A percentile compares a stretch with the other conserved stretches of the same genome.
These are phyloP conservation scores for Anthopleura sola DNA, from an alignment of 64 coral and sea anemone genomes.

Conservation along the genomic window DNA sequence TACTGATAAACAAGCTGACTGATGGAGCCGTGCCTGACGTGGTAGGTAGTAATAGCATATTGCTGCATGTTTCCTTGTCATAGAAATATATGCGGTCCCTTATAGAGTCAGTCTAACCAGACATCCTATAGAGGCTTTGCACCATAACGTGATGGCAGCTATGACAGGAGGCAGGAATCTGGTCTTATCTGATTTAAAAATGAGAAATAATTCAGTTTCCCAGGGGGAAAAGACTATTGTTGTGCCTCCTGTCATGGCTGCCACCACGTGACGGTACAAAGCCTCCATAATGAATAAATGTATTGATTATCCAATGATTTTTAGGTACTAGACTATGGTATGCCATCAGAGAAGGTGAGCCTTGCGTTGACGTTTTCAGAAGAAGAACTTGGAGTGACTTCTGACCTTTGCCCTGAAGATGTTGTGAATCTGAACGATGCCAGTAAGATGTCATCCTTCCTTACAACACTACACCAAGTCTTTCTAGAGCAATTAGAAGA, in stretches of 20 bases:
- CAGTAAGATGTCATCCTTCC: constrained; percentile 7
- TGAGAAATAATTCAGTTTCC: no score
- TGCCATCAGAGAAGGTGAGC: constrained; percentile 37
- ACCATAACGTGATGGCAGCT: no score
- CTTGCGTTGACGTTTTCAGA: constrained; percentile 21
- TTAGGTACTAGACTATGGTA: constrained; percentile 48
- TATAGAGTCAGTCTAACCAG: no score
- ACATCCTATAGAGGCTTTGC: no score
- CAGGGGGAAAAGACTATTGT: no score
- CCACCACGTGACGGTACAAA: no score
- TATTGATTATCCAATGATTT: not conserved
- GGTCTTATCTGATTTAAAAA: no score
- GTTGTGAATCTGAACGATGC: not conserved
- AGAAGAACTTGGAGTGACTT: constrained; percentile 18
- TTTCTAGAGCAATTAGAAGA: not conserved
- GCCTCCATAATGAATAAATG: no score
- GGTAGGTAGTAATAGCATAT: constrained; percentile 33
- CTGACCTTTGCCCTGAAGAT: not conserved
- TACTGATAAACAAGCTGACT: constrained; percentile 38
- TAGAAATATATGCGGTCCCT: no score
- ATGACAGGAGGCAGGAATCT: no score
- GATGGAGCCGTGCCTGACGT: constrained; percentile 29
- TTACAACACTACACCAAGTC: constrained; percentile 20
- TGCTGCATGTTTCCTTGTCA: no score
- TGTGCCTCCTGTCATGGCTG: no score